Evolutionary conservation across 2,113 vertebrate species (phyloP).

Genomic region (Sander vitreus): DNA sequence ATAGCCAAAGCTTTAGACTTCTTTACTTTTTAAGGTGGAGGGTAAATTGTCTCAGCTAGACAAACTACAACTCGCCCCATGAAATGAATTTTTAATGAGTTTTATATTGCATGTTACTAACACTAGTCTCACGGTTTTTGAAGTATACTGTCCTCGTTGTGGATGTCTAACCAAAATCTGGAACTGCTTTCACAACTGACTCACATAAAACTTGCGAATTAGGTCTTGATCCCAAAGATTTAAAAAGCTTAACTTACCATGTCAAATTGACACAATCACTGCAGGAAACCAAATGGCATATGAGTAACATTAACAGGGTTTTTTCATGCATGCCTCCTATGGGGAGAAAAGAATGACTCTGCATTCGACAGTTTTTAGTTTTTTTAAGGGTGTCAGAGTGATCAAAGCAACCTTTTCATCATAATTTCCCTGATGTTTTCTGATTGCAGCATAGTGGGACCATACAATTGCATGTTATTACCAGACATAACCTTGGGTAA

Average conservation of each 20-base stretch:
- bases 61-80: conserved; percentile 35
- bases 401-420: conserved; percentile 1
- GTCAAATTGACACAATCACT: conserved; percentile 35
- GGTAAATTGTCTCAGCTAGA: conserved; percentile 59
- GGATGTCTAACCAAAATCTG: conserved; percentile 29
- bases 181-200: conserved; percentile 18
- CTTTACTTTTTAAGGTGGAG: conserved; percentile 49
- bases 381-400: neutral
- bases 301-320: neutral
- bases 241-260: conserved; percentile 30
- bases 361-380: conserved; percentile 11
- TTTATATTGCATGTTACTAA: conserved; percentile 64
- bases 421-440: neutral
- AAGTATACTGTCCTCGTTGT: conserved; percentile 49
- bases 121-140: conserved; percentile 38
- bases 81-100: conserved; percentile 74
- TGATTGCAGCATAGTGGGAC: conserved; percentile 1
- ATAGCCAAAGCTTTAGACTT: conserved; percentile 19
- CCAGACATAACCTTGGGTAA: neutral
- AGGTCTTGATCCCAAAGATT: conserved; percentile 33
- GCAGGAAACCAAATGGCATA: conserved; percentile 21
- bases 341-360: conserved; percentile 31
- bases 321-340: conserved; percentile 12
- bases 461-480: neutral
- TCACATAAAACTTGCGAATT: conserved; percentile 33